Base-by-base conservation (phyloP, 2,113 vertebrate genomes). In the Centropus unirufus region DNA sequence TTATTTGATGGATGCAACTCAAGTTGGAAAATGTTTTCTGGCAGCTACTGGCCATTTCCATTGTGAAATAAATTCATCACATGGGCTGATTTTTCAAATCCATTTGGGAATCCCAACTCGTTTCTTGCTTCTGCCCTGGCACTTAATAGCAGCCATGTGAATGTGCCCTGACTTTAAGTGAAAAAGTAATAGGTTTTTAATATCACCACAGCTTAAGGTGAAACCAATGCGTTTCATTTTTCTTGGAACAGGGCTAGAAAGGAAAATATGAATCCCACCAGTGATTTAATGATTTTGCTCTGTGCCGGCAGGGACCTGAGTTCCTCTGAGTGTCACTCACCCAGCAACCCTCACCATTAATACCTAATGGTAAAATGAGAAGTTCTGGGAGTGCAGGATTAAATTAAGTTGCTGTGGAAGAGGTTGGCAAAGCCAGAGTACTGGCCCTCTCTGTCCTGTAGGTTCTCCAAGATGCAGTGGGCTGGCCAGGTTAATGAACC, bases 211-310 rank as follows among this genome's bases (percentile, higher is more conserved):
- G 67, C 66, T 55, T 68, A 59, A 51, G 61, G 66, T 55, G 85
- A 82, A 91, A 89, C 54, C 72, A 30, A 47, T 16, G 39, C 61
- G 29, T 61, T 54, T 55, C 7, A 64, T 91, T 89, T 95, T 82
- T 74, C 88, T 89, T 95, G 88, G 88, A 89, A 69, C 22, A 18
- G 55, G 12, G n/a, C 21, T 88, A 22, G 73, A 75, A 84, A 87
- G 44, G 17, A 52, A 63, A 93, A 81, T 22, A 67, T 17, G 47
- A 73, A 74, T 34, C 59, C 55, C 1, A 8, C 84, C 75, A 93
- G 64, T 64, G 66, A 89, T 61, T 54, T 73, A 8, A 19, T 19
- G 63, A 66, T 75, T 86, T 64, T 62, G 19, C 36, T 58, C 68
- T 22, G 18, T 69, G 77, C 55, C 67, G 64, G 34, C 0, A 2